A percentile compares a stretch with the other conserved stretches of the same genome.
Conservation (phyloP, 2,113 vertebrate genomes). For the Isichthys henryi region DNA sequence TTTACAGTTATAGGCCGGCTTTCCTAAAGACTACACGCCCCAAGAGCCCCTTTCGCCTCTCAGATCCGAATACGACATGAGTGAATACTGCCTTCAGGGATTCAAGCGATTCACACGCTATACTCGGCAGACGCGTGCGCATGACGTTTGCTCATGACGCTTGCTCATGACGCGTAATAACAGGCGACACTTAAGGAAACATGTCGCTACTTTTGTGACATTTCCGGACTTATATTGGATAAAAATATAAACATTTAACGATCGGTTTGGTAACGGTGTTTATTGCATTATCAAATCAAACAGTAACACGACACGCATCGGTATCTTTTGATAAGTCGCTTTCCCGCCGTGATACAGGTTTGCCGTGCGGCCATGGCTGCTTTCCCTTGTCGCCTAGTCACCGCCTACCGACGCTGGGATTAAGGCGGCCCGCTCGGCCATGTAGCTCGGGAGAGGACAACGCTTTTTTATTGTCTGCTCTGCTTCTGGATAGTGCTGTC, state of each 20-base stretch:
- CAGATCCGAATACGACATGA: not conserved
- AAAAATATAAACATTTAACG: not conserved
- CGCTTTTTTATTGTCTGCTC: not conserved
- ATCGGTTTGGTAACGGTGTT: not conserved
- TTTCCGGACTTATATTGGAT: not conserved
- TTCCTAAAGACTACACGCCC: not conserved
- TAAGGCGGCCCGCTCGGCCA: not conserved
- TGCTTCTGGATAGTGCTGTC: slow-evolving; percentile 12
- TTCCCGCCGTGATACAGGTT: not conserved
- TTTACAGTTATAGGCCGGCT: not conserved
- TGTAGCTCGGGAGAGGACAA: slow-evolving; percentile 15
- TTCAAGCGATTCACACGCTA: not conserved
- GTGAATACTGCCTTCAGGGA: not conserved
- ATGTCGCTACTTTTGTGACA: not conserved
- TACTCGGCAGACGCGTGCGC: not conserved
- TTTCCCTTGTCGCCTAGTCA: not conserved
- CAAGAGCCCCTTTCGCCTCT: not conserved
- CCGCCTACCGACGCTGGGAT: not conserved
- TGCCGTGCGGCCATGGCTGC: not conserved
- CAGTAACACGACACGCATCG: not conserved
- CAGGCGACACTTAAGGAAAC: not conserved
- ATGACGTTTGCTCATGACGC: not conserved
- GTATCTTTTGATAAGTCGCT: not conserved
- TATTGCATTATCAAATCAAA: not conserved
- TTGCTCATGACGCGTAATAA: not conserved